phyloP scores from a whole-genome alignment of 2,797 vertebrate species.

The Gambelia wislizenii region DNA sequence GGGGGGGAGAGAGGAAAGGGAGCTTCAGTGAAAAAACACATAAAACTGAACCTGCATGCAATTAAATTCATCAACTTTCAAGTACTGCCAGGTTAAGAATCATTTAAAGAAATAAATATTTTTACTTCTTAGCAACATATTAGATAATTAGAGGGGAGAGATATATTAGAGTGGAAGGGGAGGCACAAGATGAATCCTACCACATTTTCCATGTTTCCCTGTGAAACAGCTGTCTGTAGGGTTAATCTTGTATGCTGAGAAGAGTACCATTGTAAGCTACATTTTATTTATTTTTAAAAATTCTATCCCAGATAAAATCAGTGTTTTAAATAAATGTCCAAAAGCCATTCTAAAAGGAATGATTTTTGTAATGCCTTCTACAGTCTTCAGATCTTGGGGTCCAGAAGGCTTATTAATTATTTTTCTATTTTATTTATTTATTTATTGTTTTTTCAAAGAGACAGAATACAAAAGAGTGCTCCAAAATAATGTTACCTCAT shows the following conservation, averaged over 20 bases:
- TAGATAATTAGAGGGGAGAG: slow-evolving; percentile 18
- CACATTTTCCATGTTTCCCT: background rate
- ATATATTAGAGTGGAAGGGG: slow-evolving; percentile 36
- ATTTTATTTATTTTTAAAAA: background rate
- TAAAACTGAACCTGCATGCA: slow-evolving; percentile 62
- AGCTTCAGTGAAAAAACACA: slow-evolving; percentile 32
- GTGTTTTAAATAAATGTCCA: background rate
- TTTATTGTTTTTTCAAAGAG: background rate
- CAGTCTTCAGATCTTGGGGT: background rate
- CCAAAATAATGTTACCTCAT: background rate
- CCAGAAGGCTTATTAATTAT: background rate
- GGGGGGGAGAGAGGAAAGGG: too few species aligned
- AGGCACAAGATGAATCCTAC: background rate
- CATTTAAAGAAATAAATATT: slow-evolving; percentile 51
- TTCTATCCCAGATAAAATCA: slow-evolving; percentile 1
- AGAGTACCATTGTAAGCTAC: background rate
- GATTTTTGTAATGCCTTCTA: background rate
- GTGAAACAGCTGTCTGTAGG: background rate
- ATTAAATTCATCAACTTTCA: slow-evolving; percentile 73
- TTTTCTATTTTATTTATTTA: too few species aligned
- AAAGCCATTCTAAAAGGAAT: background rate
- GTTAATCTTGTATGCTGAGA: background rate
- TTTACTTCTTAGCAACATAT: slow-evolving; percentile 43
- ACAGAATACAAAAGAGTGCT: background rate
- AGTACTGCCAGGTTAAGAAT: slow-evolving; percentile 62